phyloP scores from a whole-genome alignment of 2,888 invertebrate genomes.

The Cryptocheilus praepositus region DNA sequence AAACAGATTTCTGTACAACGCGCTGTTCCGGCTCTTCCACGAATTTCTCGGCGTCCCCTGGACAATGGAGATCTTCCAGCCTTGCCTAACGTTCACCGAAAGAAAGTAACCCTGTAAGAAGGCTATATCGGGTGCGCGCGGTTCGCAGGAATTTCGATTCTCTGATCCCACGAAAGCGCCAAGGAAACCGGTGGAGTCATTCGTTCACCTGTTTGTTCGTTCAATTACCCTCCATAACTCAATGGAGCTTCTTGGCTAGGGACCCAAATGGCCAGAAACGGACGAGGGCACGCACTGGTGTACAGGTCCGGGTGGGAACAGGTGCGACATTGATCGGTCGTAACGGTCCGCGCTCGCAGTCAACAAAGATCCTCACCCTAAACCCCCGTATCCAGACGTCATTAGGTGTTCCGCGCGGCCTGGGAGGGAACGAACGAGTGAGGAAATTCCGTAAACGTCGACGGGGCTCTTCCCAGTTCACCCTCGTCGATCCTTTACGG shows the following conservation, averaged over 20 bases:
- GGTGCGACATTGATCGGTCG: conserved; percentile 39
- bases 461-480: no score
- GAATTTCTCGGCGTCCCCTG: not conserved
- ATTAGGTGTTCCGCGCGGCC: conserved; percentile 32
- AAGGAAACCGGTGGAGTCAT: no score
- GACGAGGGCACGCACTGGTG: conserved; percentile 16
- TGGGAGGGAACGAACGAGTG: conserved; percentile 13
- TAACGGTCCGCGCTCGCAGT: conserved; percentile 46
- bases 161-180: not conserved
- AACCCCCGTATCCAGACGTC: conserved; percentile 25
- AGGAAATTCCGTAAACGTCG: conserved; percentile 30
- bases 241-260: conserved; percentile 2
- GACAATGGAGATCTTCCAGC: not conserved
- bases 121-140: no score
- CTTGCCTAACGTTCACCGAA: no score
- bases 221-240: no score
- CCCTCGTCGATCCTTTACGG: no score
- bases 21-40: not conserved
- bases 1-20: not conserved
- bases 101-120: no score
- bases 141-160: conserved; percentile 2
- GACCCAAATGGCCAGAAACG: not conserved
- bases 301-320: conserved; percentile 38
- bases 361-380: conserved; percentile 37
- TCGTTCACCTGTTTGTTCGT: no score